phyloP scores from a whole-genome alignment of 2,113 vertebrate genomes.

The Campylorhamphus procurvoides region DNA sequence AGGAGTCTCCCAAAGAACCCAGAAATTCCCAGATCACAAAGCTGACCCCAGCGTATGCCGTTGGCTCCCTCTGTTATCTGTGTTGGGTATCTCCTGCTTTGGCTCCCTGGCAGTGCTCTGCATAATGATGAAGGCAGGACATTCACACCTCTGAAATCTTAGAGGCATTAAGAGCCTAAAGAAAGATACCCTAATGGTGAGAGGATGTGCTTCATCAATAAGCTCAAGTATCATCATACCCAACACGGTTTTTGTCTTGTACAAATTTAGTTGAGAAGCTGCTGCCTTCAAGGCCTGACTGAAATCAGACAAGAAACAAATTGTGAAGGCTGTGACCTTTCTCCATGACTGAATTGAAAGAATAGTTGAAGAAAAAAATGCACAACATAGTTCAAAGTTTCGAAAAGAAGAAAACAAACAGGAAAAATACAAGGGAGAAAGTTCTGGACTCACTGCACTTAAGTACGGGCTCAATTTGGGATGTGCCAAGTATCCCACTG shows the following conservation, averaged over 20 bases:
- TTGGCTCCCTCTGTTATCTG: not conserved
- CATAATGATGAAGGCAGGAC: not conserved
- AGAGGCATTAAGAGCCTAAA: not conserved
- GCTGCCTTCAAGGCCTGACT: not conserved
- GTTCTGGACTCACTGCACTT: not conserved
- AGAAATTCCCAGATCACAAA: not conserved
- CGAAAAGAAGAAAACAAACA: not conserved
- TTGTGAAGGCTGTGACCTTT: not conserved
- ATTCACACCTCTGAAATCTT: fast-evolving
- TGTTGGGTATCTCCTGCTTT: not conserved
- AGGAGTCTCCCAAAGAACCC: not conserved
- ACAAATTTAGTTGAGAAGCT: not conserved
- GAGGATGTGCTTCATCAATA: not conserved
- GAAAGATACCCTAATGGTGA: not conserved
- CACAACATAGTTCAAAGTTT: not conserved
- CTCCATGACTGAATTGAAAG: not conserved
- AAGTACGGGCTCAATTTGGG: not conserved
- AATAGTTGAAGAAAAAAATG: not conserved
- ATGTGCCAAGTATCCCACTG: not conserved
- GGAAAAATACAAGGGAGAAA: not conserved
- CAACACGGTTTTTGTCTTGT: not conserved
- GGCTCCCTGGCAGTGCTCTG: not conserved
- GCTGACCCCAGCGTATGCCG: not conserved
- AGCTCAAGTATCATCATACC: not conserved
- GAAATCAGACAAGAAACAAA: not conserved